Percentiles rank a stretch among this genome's conserved stretches.
Evolutionary conservation across 2,113 vertebrate genomes (phyloP).

Genomic region (Menidia beryllina): DNA sequence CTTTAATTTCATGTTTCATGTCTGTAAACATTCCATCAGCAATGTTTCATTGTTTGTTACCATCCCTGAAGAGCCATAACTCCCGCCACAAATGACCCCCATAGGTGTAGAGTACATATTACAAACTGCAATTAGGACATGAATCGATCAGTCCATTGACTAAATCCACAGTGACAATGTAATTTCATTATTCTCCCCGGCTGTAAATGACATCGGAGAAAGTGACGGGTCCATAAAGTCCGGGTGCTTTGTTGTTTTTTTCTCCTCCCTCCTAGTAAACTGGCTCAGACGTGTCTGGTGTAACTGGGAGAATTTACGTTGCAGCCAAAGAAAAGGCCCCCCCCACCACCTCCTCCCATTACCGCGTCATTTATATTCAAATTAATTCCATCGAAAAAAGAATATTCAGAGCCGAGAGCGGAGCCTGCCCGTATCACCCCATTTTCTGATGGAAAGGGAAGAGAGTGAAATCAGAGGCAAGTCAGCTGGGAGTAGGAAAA

Average conservation of each 20-base stretch:
- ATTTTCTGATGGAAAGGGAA: constrained; percentile 32
- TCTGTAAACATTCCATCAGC: background rate
- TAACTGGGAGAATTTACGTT: constrained; percentile 22
- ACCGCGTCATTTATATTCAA: constrained; percentile 74
- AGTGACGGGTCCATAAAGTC: constrained; percentile 27
- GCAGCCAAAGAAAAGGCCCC: constrained; percentile 53
- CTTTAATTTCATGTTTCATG: background rate
- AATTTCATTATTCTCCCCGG: constrained; percentile 50
- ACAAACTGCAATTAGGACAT: constrained; percentile 47
- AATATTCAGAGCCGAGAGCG: constrained; percentile 66
- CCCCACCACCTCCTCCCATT: constrained; percentile 62
- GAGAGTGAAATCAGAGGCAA: constrained; percentile 9
- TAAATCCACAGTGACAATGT: constrained; percentile 39
- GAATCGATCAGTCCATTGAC: constrained; percentile 60
- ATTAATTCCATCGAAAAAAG: constrained; percentile 79
- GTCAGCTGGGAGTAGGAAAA: constrained; percentile 21
- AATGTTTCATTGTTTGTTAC: background rate
- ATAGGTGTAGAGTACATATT: constrained; percentile 6
- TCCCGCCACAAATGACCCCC: constrained; percentile 27
- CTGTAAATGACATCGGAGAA: constrained; percentile 43
- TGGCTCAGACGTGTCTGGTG: constrained; percentile 18
- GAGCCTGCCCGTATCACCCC: constrained; percentile 45
- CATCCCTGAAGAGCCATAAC: constrained; percentile 2
- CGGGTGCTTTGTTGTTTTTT: constrained; percentile 31
- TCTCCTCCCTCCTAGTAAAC: constrained; percentile 13